A percentile compares a stretch with the other conserved stretches of the same genome.
phyloP scores from a whole-genome alignment of 2,888 invertebrate species.

The Phortica magna region DNA sequence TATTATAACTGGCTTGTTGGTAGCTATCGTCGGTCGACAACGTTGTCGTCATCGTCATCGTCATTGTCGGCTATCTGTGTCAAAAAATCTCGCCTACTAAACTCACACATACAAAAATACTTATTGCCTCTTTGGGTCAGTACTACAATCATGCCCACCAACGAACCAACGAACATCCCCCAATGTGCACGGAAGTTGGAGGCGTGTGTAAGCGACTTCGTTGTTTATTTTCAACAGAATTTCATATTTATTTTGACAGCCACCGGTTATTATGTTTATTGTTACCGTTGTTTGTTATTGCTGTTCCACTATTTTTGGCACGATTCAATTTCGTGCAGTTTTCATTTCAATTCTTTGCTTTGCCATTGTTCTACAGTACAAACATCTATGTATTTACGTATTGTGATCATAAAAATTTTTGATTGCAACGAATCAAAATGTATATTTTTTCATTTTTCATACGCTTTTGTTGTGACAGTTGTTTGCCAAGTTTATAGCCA shows the following conservation, averaged over 20 bases:
- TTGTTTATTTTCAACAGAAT: conserved; percentile 58
- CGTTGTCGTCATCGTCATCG: background rate
- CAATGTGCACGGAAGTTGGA: background rate
- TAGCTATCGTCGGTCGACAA: too few species aligned
- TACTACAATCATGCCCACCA: conserved; percentile 14
- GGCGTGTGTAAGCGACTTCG: conserved; percentile 16
- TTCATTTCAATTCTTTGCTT: too few species aligned
- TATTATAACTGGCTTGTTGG: background rate
- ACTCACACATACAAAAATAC: conserved; percentile 18
- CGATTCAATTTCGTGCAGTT: too few species aligned
- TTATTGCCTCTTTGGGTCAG: conserved; percentile 67
- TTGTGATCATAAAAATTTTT: too few species aligned
- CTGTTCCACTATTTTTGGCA: background rate
- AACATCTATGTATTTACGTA: too few species aligned
- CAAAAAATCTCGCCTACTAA: conserved; percentile 65
- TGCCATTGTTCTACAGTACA: too few species aligned
- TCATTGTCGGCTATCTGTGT: conserved; percentile 61
- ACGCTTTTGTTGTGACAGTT: too few species aligned
- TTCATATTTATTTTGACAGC: conserved; percentile 65
- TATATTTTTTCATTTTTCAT: too few species aligned
- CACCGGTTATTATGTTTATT: conserved; percentile 29
- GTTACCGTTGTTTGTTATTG: background rate
- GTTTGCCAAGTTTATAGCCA: too few species aligned
- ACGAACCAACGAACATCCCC: background rate
- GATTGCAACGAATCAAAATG: too few species aligned